Evolutionary conservation across 1,140 invertebrate genomes (phyloP).

Genomic region (Apolygus lucorum): DNA sequence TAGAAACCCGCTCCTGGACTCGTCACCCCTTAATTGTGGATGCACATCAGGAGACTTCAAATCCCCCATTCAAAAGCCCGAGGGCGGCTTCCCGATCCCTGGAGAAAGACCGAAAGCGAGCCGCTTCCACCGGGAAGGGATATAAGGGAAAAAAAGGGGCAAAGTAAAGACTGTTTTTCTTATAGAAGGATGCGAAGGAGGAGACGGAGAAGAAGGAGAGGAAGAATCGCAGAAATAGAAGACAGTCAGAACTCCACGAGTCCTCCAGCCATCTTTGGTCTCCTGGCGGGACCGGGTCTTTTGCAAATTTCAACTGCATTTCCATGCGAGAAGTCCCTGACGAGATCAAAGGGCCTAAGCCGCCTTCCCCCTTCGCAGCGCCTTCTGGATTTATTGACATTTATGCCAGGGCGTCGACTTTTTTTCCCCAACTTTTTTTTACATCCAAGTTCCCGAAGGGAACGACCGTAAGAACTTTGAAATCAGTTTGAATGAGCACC

Average conservation of each 20-base stretch:
- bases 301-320: constrained; percentile 15
- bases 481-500: too few relatives aligned
- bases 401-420: background rate
- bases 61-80: background rate
- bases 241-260: background rate
- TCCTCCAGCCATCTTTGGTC: constrained; percentile 1
- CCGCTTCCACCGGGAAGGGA: background rate
- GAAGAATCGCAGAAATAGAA: background rate
- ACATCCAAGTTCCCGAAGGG: too few relatives aligned
- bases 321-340: constrained; percentile 2
- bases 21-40: background rate
- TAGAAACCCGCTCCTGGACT: background rate
- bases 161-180: background rate
- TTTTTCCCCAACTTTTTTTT: background rate
- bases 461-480: too few relatives aligned
- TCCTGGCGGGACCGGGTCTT: background rate
- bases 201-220: background rate
- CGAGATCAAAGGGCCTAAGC: background rate
- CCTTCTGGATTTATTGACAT: constrained; percentile 11
- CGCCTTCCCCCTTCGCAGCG: background rate
- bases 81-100: background rate
- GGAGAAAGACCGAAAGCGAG: background rate
- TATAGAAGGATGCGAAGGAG: background rate
- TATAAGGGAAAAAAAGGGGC: background rate
- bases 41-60: background rate